Conservation (phyloP, 2,797 vertebrate genomes). For the Rhinichthys osculus region DNA sequence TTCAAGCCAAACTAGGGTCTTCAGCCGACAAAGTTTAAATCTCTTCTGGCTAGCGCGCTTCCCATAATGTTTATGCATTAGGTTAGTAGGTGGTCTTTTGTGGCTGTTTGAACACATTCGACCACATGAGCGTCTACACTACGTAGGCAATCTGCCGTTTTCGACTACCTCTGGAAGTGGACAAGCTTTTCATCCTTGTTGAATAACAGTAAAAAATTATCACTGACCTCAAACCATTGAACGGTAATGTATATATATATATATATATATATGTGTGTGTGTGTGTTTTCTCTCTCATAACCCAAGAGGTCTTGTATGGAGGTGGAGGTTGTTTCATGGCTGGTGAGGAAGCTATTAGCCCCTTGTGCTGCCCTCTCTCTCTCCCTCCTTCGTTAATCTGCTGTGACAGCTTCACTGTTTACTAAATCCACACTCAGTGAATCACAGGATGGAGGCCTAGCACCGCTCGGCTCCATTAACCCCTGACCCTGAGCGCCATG, state of each 20-base stretch:
- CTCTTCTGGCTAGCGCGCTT: not conserved
- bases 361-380: slow-evolving; percentile 67
- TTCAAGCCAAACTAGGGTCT: not conserved
- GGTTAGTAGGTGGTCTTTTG: not conserved
- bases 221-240: not conserved
- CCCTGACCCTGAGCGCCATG: slow-evolving; percentile 73
- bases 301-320: slow-evolving; percentile 65
- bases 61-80: not conserved
- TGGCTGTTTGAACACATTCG: not conserved
- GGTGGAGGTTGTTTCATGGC: slow-evolving; percentile 76
- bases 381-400: slow-evolving; percentile 80
- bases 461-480: slow-evolving; percentile 84
- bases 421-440: slow-evolving; percentile 80
- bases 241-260: not conserved
- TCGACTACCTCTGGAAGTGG: not conserved
- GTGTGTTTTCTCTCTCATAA: slow-evolving; percentile 52
- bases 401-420: slow-evolving; percentile 85
- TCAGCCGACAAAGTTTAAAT: not conserved
- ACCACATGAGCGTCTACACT: not conserved
- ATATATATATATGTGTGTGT: no score
- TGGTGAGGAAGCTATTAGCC: slow-evolving; percentile 78
- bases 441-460: slow-evolving; percentile 77
- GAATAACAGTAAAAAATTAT: not conserved
- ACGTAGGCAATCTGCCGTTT: not conserved
- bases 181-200: not conserved